Base-by-base conservation (phyloP, 1,140 invertebrate species). In the Tetragonula clypearis region DNA sequence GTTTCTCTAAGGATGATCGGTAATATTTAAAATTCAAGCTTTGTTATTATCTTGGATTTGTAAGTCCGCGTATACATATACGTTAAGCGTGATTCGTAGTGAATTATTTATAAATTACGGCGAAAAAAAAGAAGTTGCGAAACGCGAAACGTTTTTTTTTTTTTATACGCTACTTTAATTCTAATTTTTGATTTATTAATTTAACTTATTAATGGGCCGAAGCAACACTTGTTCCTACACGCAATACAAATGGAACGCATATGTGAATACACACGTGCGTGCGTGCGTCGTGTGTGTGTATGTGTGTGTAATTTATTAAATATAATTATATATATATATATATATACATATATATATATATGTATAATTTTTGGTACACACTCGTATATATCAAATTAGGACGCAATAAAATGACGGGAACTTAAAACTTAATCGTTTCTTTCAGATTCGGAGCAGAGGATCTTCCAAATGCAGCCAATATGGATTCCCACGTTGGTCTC, bases 401-500 rank as follows among this genome's bases (percentile, higher is more conserved):
- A 26, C 3, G 30, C 35, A 68, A 21, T 30, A 19, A 35, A 19
- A 14, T 1, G 21, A 5, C 35, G 19, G 0, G 6, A 41, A 21
- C 0, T 41, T 23, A 8, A 17, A 66, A 26, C 14, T 26, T 3
- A n/a, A n/a, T 72, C 23, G 55, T 75, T 69, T 82, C 77, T 89
- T 93, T 86, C 89, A 93, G 92, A 91, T 84, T 86, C 84, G 74
- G 74, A 88, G 66, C 79, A 79, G 73, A 87, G 78, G 11, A 90
- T 91, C 89, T 89, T 88, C 90, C 92, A 93, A 93, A 94, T 94
- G 93, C 92, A 88, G 93, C 92, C 92, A 94, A 92, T 89, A 98
- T 98, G 97, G 97, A 98, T 95, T 98, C 98, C 89, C 96, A 97
- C 90, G 97, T 98, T 93, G 98, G 98, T 91, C 96, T 99, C 93